Base-by-base conservation (phyloP, 2,113 vertebrate genomes). In the rabbit (Oryctolagus cuniculus) region DNA sequence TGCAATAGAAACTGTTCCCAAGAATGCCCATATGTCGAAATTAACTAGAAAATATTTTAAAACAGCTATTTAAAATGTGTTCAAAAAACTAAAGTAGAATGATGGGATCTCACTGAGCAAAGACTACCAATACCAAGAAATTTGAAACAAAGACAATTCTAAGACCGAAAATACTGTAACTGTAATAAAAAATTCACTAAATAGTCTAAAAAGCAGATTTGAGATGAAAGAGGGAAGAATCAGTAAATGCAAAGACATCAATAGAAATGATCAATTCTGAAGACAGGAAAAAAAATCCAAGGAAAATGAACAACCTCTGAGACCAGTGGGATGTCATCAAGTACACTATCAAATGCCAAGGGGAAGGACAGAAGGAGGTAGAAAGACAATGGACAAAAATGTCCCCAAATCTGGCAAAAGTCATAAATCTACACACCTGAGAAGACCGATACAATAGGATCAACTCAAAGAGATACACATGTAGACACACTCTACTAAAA, bases 41-140 rank as follows among this genome's bases (percentile, higher is more conserved):
- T 72, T 82, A 15, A 83, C 24, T 66, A 67, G 80, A 77, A 89
- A 79, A 53, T 12, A 55, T 63, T 86, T 81, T 64, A 63, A 55
- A 29, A 72, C 63, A 91, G 34, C 27, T 49, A 63, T 49, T 92
- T 89, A 49, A 78, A 92, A 67, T 75, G 84, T 69, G 16, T 74
- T 38, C 38, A 77, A 89, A 84, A 24, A 88, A 73, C 27, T 44
- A 64, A 74, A 74, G 17, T 27, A 12, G 67, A 10, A 74, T 64
- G 87, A 80, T 72, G 64, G 55, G 49, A 38, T 24, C 34, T 70
- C 51, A 79, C 29, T 29, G 84, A 67, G 70, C 5, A 84, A 27
- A 12, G 55, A 61, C 31, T 58, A 25, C 19, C 10, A 73, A 67
- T 19, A 78, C 5, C 66, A 34, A 81, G 34, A 94, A 51, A 19